Conservation (phyloP, 2,113 vertebrate genomes). For the Salvelinus fontinalis region DNA sequence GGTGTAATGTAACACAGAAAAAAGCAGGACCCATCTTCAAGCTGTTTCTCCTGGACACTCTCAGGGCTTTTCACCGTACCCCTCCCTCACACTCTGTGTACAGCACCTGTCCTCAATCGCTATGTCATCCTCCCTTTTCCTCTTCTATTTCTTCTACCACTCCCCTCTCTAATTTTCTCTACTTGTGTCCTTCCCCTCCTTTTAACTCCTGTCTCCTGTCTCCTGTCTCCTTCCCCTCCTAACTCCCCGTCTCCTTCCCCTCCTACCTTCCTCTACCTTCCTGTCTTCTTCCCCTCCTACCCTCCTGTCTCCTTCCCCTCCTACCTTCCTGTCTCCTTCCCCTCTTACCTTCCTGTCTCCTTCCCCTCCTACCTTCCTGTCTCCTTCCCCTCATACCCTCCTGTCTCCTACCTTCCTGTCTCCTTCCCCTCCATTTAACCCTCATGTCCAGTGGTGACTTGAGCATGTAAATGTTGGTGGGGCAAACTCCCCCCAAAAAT, state of each 20-base stretch:
- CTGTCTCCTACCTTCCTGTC: not conserved
- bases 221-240: too few species aligned
- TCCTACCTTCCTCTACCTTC: too few species aligned
- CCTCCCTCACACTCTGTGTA: not conserved
- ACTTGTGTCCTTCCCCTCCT: not conserved
- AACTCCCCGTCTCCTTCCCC: not conserved
- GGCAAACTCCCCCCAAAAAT: too few species aligned
- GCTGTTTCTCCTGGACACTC: not conserved
- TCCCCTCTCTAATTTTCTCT: not conserved
- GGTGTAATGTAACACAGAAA: slow-evolving; percentile 56
- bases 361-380: not conserved
- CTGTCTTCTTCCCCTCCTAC: too few species aligned
- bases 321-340: too few species aligned
- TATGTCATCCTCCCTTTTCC: not conserved
- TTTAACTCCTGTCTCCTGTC: too few species aligned
- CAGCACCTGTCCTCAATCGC: not conserved
- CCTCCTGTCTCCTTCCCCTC: not conserved
- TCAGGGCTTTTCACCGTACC: too few species aligned
- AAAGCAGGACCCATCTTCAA: slow-evolving; percentile 43
- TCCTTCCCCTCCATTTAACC: not conserved
- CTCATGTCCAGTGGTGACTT: too few species aligned
- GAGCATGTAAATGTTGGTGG: too few species aligned
- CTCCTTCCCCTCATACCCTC: slow-evolving; percentile 2
- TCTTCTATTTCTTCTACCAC: not conserved
- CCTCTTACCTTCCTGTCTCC: too few species aligned